Evolutionary conservation across 2,113 vertebrate genomes (phyloP).

Genomic region (Sebastes schlegelii): DNA sequence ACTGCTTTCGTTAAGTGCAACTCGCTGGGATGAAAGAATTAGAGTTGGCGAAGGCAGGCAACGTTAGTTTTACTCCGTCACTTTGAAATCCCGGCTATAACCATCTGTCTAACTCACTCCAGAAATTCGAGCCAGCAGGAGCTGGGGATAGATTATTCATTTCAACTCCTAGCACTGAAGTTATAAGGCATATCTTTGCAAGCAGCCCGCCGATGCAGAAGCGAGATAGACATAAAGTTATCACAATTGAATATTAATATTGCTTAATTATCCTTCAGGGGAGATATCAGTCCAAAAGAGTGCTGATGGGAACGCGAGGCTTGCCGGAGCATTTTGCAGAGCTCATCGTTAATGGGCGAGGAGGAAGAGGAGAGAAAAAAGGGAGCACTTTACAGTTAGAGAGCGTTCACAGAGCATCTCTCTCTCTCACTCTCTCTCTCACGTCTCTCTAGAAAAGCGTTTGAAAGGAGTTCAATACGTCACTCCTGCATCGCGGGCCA

Average conservation of each 20-base stretch:
- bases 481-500: constrained; percentile 36
- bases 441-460: constrained; percentile 18
- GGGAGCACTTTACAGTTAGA: constrained; percentile 29
- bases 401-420: constrained; percentile 20
- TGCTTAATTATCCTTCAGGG: constrained; percentile 73
- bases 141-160: constrained; percentile 62
- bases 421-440: not conserved
- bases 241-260: constrained; percentile 75
- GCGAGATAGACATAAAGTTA: constrained; percentile 42
- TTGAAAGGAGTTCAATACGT: constrained; percentile 41
- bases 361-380: constrained; percentile 25
- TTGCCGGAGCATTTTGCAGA: constrained; percentile 49
- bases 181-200: constrained; percentile 51
- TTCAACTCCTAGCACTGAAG: constrained; percentile 41
- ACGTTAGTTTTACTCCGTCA: constrained; percentile 77
- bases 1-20: constrained; percentile 78
- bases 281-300: constrained; percentile 60
- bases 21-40: constrained; percentile 79
- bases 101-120: constrained; percentile 81
- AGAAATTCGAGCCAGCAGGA: constrained; percentile 66
- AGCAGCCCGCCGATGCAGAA: constrained; percentile 41
- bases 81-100: constrained; percentile 78
- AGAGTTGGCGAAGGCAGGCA: constrained; percentile 74
- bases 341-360: constrained; percentile 55
- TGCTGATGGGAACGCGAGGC: constrained; percentile 49